Base-by-base conservation (phyloP, 2,888 invertebrate genomes). In the Megalurothrips usitatus region DNA sequence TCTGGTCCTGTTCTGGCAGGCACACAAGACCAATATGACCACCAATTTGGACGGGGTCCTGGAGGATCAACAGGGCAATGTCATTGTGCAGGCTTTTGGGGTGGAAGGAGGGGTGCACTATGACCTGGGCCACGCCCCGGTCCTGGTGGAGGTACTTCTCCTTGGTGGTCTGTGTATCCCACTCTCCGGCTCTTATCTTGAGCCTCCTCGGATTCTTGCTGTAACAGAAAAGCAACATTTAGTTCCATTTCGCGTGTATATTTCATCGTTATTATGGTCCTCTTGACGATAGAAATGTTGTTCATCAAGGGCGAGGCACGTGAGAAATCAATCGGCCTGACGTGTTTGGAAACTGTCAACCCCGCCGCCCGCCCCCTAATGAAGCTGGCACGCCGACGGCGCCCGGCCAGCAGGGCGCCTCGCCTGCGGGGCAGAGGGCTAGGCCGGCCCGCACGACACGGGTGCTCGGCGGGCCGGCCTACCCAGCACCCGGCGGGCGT, bases 81-180 rank as follows among this genome's bases (percentile, higher is more conserved):
- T 95, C 93, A 85, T 94, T 93, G 84, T 89, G 89, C 8, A 94
- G 87, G 68, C 89, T 91, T 80, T 90, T 89, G 0, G 87, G 84
- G 82, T 90, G 88, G 87, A 90, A 94, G 0, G 90, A 88, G 85
- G 89, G 86, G 84, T 91, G 90, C 19, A 88, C 84, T 34, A 88
- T 86, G 0, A 90, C 87, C 48, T 89, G 86, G 6, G 85, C 83
- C 0, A 91, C 91, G 0, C 85, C 83, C 49, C 91, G 88, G 85
- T 95, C 94, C 85, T 93, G 92, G 84, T 91, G 91, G 0, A 91
- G 91, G 80, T 90, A 89, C 12, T 92, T 88, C 86, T 95, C 95
- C 82, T 91, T 91, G 0, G 88, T 89, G 0, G 93, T 93, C 87
- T 94, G 94, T 0, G 94, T 93, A 87, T 95, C 95, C 95, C 95